These are phyloP conservation scores for Marasmarcha lunaedactyla DNA, from an alignment of 2,888 invertebrate genomes.

Conservation along the genomic window DNA sequence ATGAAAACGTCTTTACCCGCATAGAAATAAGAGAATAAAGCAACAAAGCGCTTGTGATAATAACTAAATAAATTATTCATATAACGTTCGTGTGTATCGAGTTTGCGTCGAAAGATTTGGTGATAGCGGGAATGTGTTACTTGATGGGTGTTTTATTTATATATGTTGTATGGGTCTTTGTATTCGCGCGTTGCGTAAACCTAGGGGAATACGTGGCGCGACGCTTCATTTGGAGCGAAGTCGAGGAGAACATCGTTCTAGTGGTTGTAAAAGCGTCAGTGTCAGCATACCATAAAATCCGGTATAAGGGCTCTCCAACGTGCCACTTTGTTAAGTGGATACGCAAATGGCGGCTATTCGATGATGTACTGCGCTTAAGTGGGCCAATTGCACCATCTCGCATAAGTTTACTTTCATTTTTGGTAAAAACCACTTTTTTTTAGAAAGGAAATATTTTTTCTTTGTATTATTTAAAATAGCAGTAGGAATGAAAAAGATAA, in stretches of 20 bases:
- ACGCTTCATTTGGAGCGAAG: no score
- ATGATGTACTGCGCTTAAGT: no score
- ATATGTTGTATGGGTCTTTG: constrained; percentile 14
- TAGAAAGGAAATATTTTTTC: no score
- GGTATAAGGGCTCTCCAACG: constrained; percentile 31
- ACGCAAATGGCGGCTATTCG: constrained; percentile 12
- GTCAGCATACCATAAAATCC: constrained; percentile 45
- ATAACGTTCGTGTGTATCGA: constrained; percentile 29
- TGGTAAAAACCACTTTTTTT: no score
- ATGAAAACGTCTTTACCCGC: constrained; percentile 22
- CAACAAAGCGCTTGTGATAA: constrained; percentile 31
- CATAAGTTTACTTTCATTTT: no score
- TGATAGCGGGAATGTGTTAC: constrained; percentile 29
- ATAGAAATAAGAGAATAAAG: constrained; percentile 27
- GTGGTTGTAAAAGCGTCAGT: constrained; percentile 48
- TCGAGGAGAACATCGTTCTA: constrained; percentile 27
- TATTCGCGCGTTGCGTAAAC: constrained; percentile 16
- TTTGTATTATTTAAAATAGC: no score
- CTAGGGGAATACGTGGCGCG: not conserved
- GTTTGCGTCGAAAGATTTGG: constrained; percentile 36
- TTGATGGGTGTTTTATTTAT: constrained; percentile 17
- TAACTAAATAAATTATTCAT: constrained; percentile 50
- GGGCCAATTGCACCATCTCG: no score
- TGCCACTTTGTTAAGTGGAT: constrained; percentile 25
- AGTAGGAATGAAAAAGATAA: no score